Evolutionary conservation across 2,797 vertebrate species (phyloP).

Genomic region (Scolopax rusticola): DNA sequence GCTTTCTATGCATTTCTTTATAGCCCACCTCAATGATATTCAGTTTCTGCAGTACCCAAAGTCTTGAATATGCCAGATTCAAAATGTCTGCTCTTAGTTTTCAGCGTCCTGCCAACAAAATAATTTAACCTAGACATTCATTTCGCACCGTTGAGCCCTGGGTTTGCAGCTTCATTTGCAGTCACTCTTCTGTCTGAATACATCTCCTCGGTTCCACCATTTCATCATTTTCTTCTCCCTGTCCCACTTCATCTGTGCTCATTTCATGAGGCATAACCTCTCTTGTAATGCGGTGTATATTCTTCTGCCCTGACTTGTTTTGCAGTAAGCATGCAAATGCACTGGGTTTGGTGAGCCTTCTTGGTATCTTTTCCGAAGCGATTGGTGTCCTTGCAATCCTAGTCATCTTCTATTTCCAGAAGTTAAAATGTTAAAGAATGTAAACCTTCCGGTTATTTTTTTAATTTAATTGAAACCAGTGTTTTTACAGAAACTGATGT

Average conservation of each 20-base stretch:
- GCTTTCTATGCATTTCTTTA: constrained; percentile 1
- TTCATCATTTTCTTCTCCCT: constrained; percentile 39
- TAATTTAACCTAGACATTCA: constrained; percentile 38
- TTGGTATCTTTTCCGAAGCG: not conserved
- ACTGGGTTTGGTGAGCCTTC: not conserved
- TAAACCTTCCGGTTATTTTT: not conserved
- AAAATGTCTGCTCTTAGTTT: constrained; percentile 45
- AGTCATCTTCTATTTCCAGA: not conserved
- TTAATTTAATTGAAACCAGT: not conserved
- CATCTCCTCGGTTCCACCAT: constrained; percentile 26
- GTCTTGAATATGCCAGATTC: constrained; percentile 32
- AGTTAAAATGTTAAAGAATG: not conserved
- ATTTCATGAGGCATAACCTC: constrained; percentile 20
- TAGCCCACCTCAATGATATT: not conserved
- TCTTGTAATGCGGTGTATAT: constrained; percentile 20
- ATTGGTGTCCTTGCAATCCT: not conserved
- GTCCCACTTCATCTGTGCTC: constrained; percentile 52
- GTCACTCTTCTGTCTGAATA: constrained; percentile 56
- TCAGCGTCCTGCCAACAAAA: constrained; percentile 19
- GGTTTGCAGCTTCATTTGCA: constrained; percentile 61
- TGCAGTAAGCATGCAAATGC: constrained; percentile 13
- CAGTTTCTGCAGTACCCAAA: not conserved
- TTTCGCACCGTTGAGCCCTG: constrained; percentile 33
- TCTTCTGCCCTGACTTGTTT: constrained; percentile 17
- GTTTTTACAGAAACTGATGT: not conserved